Percentiles rank a stretch among this genome's conserved stretches.
Conservation (phyloP, 2,888 invertebrate species). For the Heliothis peltigera region DNA sequence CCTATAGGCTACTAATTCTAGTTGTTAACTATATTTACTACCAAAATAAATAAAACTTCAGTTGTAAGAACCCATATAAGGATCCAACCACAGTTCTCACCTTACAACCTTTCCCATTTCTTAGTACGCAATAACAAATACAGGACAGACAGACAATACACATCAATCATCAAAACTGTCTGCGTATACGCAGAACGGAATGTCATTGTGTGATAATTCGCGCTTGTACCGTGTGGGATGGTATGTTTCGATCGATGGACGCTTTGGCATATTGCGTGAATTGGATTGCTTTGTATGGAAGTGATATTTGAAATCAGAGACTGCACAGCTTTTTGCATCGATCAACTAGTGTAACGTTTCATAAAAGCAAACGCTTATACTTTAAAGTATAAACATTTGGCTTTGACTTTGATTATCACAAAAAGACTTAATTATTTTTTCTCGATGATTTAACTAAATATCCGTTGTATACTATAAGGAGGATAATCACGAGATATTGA, state of each 20-base stretch:
- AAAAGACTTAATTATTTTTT: slow-evolving; percentile 4
- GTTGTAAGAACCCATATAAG: slow-evolving; percentile 2
- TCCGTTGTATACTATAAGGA: no score
- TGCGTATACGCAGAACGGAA: slow-evolving; percentile 60
- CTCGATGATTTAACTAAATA: no score
- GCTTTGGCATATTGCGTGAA: slow-evolving; percentile 34
- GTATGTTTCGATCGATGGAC: slow-evolving; percentile 58
- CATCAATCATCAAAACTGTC: slow-evolving; percentile 53
- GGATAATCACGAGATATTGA: not conserved
- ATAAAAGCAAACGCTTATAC: no score
- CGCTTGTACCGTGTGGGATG: slow-evolving; percentile 60
- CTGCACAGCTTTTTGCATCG: slow-evolving; percentile 12
- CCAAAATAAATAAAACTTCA: not conserved
- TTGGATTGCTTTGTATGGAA: slow-evolving; percentile 13
- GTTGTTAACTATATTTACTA: not conserved
- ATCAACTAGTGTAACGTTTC: no score
- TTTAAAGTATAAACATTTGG: no score
- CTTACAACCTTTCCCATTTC: slow-evolving; percentile 40
- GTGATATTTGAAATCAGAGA: not conserved
- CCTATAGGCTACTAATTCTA: no score
- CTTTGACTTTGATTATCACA: no score
- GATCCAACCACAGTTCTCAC: slow-evolving; percentile 15
- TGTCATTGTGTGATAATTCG: slow-evolving; percentile 75
- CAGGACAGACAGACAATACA: slow-evolving; percentile 37
- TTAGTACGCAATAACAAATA: slow-evolving; percentile 45